Conservation (phyloP, 2,888 invertebrate species). For the Candidula unifasciata region DNA sequence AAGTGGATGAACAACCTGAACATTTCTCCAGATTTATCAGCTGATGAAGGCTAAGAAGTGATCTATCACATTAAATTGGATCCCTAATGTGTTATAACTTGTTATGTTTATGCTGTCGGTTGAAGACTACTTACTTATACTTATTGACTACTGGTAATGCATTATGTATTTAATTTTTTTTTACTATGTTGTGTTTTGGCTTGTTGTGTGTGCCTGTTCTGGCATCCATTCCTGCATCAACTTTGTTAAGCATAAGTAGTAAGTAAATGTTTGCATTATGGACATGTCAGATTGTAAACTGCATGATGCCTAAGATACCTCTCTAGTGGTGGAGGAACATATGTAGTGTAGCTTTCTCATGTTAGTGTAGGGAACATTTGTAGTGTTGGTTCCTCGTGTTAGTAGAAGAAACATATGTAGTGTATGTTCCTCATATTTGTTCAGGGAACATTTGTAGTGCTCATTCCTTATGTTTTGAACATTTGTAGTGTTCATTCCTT, state of each 20-base stretch:
- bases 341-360: neutral
- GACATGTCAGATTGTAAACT: neutral
- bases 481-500: neutral
- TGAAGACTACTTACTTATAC: neutral
- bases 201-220: conserved; percentile 5
- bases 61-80: no score
- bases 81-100: no score
- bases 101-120: no score
- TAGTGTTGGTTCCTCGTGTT: neutral
- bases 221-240: conserved; percentile 16
- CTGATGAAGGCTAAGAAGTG: no score
- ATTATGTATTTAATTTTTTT: neutral
- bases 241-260: conserved; percentile 25
- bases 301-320: conserved; percentile 8
- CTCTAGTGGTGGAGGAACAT: neutral
- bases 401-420: neutral
- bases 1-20: no score
- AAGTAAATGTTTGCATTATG: conserved; percentile 16
- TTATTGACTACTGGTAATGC: neutral
- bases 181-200: conserved; percentile 6
- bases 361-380: neutral
- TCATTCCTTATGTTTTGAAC: neutral
- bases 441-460: neutral
- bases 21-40: no score
- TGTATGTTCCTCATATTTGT: neutral